phyloP scores from a whole-genome alignment of 2,797 vertebrate species.

The Coracias cyanogaster region DNA sequence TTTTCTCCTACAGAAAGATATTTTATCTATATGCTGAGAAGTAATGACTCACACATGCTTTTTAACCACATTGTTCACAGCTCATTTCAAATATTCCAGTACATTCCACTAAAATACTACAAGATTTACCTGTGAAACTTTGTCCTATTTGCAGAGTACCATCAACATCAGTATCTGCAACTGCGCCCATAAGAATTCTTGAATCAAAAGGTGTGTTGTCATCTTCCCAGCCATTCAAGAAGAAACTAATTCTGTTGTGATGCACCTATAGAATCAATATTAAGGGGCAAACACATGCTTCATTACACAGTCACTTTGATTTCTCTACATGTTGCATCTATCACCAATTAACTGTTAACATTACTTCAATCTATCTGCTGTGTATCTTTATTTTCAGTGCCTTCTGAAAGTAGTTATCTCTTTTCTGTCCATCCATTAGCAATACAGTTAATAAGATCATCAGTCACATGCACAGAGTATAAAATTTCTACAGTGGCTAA shows the following conservation, averaged over 20 bases:
- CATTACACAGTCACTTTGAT: not conserved
- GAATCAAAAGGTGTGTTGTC: conserved; percentile 88
- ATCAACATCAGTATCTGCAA: conserved; percentile 77
- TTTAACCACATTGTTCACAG: not conserved
- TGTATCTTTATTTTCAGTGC: not conserved
- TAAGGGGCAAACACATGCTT: not conserved
- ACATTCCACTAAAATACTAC: not conserved
- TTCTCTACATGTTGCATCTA: not conserved
- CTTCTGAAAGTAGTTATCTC: not conserved
- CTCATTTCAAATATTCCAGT: not conserved
- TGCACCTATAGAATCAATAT: conserved; percentile 82
- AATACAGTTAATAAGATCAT: not conserved
- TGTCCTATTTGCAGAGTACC: conserved; percentile 84
- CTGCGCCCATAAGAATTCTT: conserved; percentile 77
- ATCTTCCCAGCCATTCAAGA: conserved; percentile 90
- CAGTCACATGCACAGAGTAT: not conserved
- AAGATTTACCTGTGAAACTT: conserved; percentile 85
- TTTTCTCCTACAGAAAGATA: not conserved
- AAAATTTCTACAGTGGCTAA: not conserved
- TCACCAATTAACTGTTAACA: not conserved
- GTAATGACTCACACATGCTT: not conserved
- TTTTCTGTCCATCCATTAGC: not conserved
- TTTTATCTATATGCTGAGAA: not conserved
- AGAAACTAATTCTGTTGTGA: conserved; percentile 85
- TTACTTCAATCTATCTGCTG: not conserved